Conservation (phyloP, 2,888 invertebrate genomes). For the Drosophila emarginata region DNA sequence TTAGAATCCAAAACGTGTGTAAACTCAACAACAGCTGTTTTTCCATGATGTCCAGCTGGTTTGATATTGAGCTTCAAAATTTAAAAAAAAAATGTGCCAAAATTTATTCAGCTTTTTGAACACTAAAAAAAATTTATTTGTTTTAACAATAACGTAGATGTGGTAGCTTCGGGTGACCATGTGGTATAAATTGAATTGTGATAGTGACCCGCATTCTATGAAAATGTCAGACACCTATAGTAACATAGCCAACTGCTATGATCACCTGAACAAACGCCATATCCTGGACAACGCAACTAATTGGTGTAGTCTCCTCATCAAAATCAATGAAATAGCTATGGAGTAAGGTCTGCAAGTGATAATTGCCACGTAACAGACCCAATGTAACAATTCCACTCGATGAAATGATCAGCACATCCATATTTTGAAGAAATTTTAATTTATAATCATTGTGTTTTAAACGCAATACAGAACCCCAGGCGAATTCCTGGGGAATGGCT, state of each 20-base stretch:
- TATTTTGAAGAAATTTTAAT: background rate
- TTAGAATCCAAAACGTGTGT: background rate
- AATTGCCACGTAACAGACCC: slow-evolving; percentile 8
- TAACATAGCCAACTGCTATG: slow-evolving; percentile 10
- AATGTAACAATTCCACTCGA: background rate
- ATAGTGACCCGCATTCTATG: background rate
- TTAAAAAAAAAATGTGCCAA: background rate
- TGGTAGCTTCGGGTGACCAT: background rate
- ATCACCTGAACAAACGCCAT: slow-evolving; percentile 5
- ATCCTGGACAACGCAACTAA: slow-evolving; percentile 16
- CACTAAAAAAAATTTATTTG: slow-evolving; percentile 1
- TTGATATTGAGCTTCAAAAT: too few relatives aligned
- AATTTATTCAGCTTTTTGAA: slow-evolving; percentile 3
- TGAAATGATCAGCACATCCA: slow-evolving; percentile 15
- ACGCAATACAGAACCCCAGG: slow-evolving; percentile 13
- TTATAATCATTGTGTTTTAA: slow-evolving; percentile 16
- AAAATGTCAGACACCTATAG: background rate
- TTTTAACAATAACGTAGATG: background rate
- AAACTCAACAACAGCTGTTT: background rate
- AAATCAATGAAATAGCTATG: slow-evolving; percentile 14
- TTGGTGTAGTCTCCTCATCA: slow-evolving; percentile 14
- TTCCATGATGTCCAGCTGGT: background rate
- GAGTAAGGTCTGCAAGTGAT: slow-evolving; percentile 11
- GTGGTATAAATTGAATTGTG: background rate
- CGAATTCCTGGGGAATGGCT: background rate